Evolutionary conservation across 2,113 vertebrate genomes (phyloP).

Genomic region (Malurus melanocephalus): DNA sequence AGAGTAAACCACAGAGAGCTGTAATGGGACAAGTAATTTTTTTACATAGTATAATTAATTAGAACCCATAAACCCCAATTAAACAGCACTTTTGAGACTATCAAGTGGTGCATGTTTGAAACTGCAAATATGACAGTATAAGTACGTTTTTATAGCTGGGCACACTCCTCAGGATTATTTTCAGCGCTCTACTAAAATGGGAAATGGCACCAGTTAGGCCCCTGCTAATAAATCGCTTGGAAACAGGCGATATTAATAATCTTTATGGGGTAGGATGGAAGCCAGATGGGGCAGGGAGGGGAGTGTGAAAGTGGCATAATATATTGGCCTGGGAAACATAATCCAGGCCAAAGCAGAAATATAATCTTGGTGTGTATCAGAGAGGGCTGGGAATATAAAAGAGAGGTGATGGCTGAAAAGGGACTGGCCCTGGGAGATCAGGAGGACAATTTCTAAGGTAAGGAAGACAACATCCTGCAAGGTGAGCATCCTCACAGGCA

Average conservation of each 20-base stretch:
- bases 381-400: background rate
- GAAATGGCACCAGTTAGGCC: slow-evolving; percentile 62
- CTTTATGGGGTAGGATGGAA: slow-evolving; percentile 53
- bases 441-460: background rate
- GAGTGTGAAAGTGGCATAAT: slow-evolving; percentile 30
- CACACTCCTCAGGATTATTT: slow-evolving; percentile 62
- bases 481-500: background rate
- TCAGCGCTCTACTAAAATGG: slow-evolving; percentile 60
- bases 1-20: slow-evolving; percentile 63
- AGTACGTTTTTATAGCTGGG: slow-evolving; percentile 69
- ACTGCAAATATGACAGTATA: slow-evolving; percentile 66
- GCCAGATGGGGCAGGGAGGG: slow-evolving; percentile 19
- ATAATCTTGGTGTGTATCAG: background rate
- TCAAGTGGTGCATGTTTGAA: slow-evolving; percentile 64
- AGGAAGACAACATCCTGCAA: background rate
- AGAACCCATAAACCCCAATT: slow-evolving; percentile 70
- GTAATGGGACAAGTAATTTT: slow-evolving; percentile 64
- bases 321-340: slow-evolving; percentile 45
- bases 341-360: slow-evolving; percentile 38
- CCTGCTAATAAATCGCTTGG: slow-evolving; percentile 56
- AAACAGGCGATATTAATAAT: slow-evolving; percentile 65
- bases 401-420: background rate
- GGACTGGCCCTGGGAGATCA: background rate
- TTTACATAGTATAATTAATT: slow-evolving; percentile 67
- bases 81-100: slow-evolving; percentile 72